Percentiles rank a stretch among this genome's conserved stretches.
These are phyloP conservation scores for Drosophila buzzatii DNA, from an alignment of 2,888 invertebrate species.

Conservation along the genomic window DNA sequence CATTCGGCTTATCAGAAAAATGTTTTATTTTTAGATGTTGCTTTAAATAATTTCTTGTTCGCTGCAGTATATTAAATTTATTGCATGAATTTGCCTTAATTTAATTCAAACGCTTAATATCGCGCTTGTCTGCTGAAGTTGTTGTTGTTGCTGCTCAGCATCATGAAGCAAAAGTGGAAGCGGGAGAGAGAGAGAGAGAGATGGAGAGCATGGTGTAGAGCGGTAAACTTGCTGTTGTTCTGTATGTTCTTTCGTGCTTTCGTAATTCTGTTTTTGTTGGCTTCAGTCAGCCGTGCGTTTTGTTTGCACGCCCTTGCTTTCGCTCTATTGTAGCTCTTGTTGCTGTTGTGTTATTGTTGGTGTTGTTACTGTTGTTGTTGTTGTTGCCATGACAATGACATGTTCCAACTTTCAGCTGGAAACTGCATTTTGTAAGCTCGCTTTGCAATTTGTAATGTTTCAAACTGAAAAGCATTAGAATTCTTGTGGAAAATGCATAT, in stretches of 20 bases:
- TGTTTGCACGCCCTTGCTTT: conserved; percentile 65
- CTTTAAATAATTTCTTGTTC: conserved; percentile 60
- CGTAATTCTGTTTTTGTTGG: conserved; percentile 43
- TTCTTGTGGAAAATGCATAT: conserved; percentile 20
- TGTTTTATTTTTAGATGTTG: conserved; percentile 65
- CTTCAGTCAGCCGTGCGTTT: conserved; percentile 70
- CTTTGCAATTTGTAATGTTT: conserved; percentile 26
- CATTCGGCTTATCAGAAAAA: conserved; percentile 64
- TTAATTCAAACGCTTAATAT: conserved; percentile 55
- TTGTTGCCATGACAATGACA: conserved; percentile 64
- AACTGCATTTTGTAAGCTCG: conserved; percentile 33
- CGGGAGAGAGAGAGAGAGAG: background rate
- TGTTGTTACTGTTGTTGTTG: conserved; percentile 13
- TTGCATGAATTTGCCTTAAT: conserved; percentile 68
- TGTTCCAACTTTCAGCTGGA: conserved; percentile 54
- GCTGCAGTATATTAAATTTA: conserved; percentile 44
- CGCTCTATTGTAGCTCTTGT: conserved; percentile 32
- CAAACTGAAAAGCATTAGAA: conserved; percentile 13
- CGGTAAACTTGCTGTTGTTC: conserved; percentile 40
- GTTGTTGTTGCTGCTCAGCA: conserved; percentile 36
- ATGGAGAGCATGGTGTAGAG: conserved; percentile 4
- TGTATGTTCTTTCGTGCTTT: conserved; percentile 53
- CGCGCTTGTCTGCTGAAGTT: conserved; percentile 38
- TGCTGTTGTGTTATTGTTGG: conserved; percentile 46
- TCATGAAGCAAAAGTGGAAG: conserved; percentile 12